Evolutionary conservation across 2,888 invertebrate genomes (phyloP).

Genomic region (Dioctria linearis): DNA sequence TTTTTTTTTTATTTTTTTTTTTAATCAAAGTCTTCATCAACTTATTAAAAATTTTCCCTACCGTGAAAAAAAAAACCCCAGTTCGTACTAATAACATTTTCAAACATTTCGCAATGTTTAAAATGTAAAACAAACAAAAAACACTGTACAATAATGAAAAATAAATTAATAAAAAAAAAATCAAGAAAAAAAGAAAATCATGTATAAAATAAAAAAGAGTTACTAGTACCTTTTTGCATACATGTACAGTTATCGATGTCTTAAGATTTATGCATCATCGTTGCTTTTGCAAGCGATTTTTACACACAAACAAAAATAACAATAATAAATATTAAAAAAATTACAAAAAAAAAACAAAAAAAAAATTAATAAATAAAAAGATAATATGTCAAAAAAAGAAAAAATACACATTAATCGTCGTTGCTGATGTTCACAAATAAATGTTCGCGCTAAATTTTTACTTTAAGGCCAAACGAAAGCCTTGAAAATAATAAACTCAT

Average conservation of each 20-base stretch:
- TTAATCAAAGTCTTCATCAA: neutral
- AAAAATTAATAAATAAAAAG: neutral
- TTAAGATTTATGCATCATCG: slow-evolving; percentile 18
- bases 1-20: neutral
- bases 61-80: neutral
- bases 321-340: neutral
- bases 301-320: slow-evolving; percentile 7
- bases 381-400: neutral
- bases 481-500: neutral
- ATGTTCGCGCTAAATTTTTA: slow-evolving; percentile 29
- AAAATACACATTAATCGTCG: neutral
- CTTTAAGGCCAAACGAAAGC: neutral
- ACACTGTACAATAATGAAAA: slow-evolving; percentile 41
- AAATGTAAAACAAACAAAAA: slow-evolving; percentile 3
- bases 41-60: neutral
- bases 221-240: slow-evolving; percentile 43
- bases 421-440: slow-evolving; percentile 32
- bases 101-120: slow-evolving; percentile 1
- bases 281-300: slow-evolving; percentile 41
- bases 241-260: slow-evolving; percentile 33
- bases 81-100: neutral
- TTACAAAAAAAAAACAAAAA: too few species aligned
- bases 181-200: too few species aligned
- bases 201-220: slow-evolving; percentile 11
- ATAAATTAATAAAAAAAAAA: slow-evolving; percentile 7